Conservation (phyloP, 1,140 invertebrate genomes). For the Nomia melanderi region DNA sequence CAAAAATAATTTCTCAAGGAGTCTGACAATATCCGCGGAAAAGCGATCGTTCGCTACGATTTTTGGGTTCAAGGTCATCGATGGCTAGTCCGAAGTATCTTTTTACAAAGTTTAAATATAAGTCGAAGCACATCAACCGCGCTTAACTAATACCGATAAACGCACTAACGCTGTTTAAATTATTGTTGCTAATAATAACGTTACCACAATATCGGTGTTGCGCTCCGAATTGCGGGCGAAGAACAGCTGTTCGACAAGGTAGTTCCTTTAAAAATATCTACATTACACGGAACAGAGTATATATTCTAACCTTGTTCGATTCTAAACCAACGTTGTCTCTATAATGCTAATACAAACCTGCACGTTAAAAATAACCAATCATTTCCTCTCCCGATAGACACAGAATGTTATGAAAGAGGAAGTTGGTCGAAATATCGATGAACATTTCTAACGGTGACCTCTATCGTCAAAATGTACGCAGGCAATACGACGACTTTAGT, state of each 20-base stretch:
- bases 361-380: no score
- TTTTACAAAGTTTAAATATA: constrained; percentile 29
- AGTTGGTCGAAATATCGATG: background rate
- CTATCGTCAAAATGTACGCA: constrained; percentile 55
- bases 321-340: no score
- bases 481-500: constrained; percentile 43
- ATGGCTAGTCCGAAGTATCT: background rate
- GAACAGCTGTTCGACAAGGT: no score
- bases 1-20: background rate
- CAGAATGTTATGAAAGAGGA: background rate
- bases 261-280: no score
- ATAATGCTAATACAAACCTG: no score
- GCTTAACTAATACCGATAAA: constrained; percentile 33
- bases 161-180: no score
- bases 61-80: constrained; percentile 41
- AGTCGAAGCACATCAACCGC: constrained; percentile 11
- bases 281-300: no score
- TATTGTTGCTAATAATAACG: no score
- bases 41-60: constrained; percentile 4
- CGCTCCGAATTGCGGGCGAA: constrained; percentile 26
- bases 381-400: background rate
- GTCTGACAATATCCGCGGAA: background rate
- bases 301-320: no score
- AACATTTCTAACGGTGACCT: constrained; percentile 55
- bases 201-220: no score